Evolutionary conservation across 2,797 vertebrate genomes (phyloP), one percentile per base, ranked within the genome.

Genomic region (Taeniopygia guttata): DNA sequence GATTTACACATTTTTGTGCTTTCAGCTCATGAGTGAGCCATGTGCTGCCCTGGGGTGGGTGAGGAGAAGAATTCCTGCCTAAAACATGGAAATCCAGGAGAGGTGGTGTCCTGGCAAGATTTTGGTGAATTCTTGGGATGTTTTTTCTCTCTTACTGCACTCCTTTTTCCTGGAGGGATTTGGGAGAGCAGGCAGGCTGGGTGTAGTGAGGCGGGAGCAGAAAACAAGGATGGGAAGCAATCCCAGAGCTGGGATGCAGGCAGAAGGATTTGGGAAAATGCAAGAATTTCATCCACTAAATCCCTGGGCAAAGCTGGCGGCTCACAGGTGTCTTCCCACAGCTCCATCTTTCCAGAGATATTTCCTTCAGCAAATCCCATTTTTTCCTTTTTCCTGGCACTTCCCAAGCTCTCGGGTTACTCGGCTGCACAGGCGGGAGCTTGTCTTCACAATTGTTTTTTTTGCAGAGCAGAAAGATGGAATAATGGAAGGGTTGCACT

Each of bases 131-230:
- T 40, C 40, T 40, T 40, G 40, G 40, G 36, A 2, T 13, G 30
- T 2, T 55, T 68, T 73, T 42, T 49, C 2, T 32, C 6, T 42
- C 12, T 51, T 3, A 0, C 2, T 7, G 10, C 0, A 0, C 0
- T 29, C 0, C 1, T 54, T 27, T 72, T 78, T 51, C 14, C n/a
- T 22, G 13, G 36, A 25, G 62, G 62, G n/a, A 23, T 89, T 51
- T 36, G 46, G 43, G 73, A 16, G 32, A 77, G 19, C 4, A 13
- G n/a, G 21, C 6, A 7, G 21, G 29, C 12, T 36, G 1, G 10
- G 19, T 7, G 6, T 3, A 2, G 8, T 5, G 20, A 16, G 30
- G n/a, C 46, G 15, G 52, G 40, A 55, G n/a, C 2, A 11, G 48
- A 17, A 26, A 72, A 21, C 7, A 12, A 48, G 16, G 32, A 27